These are phyloP conservation scores for Drosophila atroscutellata DNA, from an alignment of 2,888 invertebrate species.

Conservation along the genomic window DNA sequence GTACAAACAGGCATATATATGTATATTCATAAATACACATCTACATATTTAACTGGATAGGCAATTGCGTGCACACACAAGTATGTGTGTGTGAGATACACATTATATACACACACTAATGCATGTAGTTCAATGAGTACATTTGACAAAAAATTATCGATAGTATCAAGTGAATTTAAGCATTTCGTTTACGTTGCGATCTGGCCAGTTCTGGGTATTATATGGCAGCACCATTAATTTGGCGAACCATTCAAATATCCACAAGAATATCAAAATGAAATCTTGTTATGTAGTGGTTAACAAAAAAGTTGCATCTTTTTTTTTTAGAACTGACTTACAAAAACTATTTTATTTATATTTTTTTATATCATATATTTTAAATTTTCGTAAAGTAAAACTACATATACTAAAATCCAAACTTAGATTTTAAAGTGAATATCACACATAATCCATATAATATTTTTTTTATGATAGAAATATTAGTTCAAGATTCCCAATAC, in stretches of 20 bases:
- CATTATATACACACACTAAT: neutral
- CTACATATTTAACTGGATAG: neutral
- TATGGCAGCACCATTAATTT: constrained; percentile 29
- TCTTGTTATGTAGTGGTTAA: neutral
- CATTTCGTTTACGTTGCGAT: no score
- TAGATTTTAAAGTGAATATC: neutral
- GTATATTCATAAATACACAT: constrained; percentile 1
- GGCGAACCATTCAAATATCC: neutral
- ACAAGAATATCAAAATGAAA: neutral
- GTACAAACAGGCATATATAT: neutral
- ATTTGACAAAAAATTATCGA: constrained; percentile 28
- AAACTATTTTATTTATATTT: no score
- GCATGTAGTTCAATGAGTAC: constrained; percentile 33
- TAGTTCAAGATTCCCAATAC: no score
- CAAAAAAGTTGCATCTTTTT: neutral
- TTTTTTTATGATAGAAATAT: no score
- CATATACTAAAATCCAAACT: neutral
- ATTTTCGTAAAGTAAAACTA: neutral
- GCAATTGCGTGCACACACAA: constrained; percentile 3
- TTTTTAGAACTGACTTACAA: no score
- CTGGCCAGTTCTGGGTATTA: neutral
- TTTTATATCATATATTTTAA: neutral
- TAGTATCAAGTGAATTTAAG: constrained; percentile 21
- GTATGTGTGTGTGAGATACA: neutral
- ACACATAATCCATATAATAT: neutral